Evolutionary conservation across 1,140 invertebrate genomes (phyloP), one percentile per base, ranked within the genome.

Genomic region (Drosophila aff.): DNA sequence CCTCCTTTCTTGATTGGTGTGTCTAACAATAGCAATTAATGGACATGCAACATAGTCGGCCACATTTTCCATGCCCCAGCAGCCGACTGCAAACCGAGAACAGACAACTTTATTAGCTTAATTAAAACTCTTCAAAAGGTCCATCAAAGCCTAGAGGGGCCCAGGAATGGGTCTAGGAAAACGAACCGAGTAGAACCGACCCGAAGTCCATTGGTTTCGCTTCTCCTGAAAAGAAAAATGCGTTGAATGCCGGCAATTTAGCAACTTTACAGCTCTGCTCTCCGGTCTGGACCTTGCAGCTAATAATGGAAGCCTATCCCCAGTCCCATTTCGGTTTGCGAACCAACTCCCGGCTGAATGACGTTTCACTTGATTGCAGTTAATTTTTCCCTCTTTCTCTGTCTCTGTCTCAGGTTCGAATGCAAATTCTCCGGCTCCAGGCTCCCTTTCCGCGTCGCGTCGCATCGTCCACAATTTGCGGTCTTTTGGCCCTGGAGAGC

Each of bases 351-450:
- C 65, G 61, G 81, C 81, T 90, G 85, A 90, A 90, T 90, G 85
- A 90, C 85, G 85, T 86, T 90, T 90, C 66, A 86, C 79, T 90
- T 90, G 85, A 90, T 90, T 90, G 85, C 82, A 90, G 86, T 90
- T 90, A 91, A 90, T 90, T 90, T 90, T 72, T 68, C 38, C 55
- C 50, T 44, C 63, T 74, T 64, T 46, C 52, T 58, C 67, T 58
- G 60, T 44, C 69, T 52, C 71, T 65, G 79, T 60, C 74, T 55
- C 72, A 75, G 50, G 60, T 79, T 64, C 69, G 63, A 73, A 90
- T 91, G 86, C 85, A 90, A 90, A 90, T 90, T 90, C 82, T 66
- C 49, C 65, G 61, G 73, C 76, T 72, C 38, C 71, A 26, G 38
- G 43, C 55, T 43, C 46, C 26, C 11, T 23, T 28, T 50, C 41